Percentiles rank a stretch among this genome's conserved stretches.
Evolutionary conservation across 2,888 invertebrate genomes (phyloP).

Genomic region (Smittia aterrima): DNA sequence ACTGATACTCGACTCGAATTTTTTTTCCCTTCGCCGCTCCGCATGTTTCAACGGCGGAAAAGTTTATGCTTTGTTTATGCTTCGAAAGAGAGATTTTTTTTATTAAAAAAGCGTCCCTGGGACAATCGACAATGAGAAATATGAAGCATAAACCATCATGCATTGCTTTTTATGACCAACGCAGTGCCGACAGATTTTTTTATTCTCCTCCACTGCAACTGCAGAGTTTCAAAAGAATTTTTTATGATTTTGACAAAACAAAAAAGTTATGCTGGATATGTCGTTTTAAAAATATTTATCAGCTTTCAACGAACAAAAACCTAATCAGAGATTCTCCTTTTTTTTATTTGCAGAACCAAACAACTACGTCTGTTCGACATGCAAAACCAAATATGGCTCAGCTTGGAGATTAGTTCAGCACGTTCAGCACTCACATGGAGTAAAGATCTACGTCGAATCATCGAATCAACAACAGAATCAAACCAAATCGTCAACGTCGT

Average conservation of each 20-base stretch:
- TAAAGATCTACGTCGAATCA: slow-evolving; percentile 84
- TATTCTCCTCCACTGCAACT: slow-evolving; percentile 29
- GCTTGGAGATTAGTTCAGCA: slow-evolving; percentile 95
- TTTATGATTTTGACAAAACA: no score
- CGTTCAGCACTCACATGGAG: slow-evolving; percentile 89
- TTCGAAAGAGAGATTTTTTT: slow-evolving; percentile 23
- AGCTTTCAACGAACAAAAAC: not conserved
- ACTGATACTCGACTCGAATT: slow-evolving; percentile 16
- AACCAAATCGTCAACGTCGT: slow-evolving; percentile 43
- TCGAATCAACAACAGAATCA: slow-evolving; percentile 46
- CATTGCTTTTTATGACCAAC: slow-evolving; percentile 36
- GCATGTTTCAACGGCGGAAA: slow-evolving; percentile 1
- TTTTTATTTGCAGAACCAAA: slow-evolving; percentile 77
- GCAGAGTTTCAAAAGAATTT: slow-evolving; percentile 17
- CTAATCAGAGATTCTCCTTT: not conserved
- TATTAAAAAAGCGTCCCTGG: slow-evolving; percentile 21
- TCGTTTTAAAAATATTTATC: slow-evolving; percentile 1
- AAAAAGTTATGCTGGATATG: slow-evolving; percentile 21
- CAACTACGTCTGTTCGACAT: slow-evolving; percentile 91
- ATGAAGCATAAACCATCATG: slow-evolving; percentile 35
- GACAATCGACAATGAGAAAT: slow-evolving; percentile 37
- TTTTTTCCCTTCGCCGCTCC: not conserved
- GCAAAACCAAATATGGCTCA: slow-evolving; percentile 87
- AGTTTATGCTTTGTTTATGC: slow-evolving; percentile 35
- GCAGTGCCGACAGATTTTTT: slow-evolving; percentile 25